phyloP scores from a whole-genome alignment of 2,113 vertebrate species.

The Callospermophilus lateralis region DNA sequence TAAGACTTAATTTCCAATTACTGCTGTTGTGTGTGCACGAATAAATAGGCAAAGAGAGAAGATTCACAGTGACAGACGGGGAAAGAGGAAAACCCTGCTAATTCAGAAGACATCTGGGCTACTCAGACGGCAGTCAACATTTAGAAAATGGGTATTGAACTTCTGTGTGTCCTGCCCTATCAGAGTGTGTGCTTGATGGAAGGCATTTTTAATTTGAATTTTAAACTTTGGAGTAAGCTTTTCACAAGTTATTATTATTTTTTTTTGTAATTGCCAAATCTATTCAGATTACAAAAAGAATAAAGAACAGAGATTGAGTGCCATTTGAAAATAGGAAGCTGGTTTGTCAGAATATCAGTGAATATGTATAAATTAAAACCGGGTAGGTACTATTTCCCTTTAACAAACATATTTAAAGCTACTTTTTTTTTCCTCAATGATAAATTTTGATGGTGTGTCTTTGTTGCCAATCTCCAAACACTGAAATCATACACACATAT shows the following conservation, averaged over 20 bases:
- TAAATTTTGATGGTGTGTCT: background rate
- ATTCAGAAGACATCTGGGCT: conserved; percentile 60
- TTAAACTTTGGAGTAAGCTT: background rate
- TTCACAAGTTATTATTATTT: background rate
- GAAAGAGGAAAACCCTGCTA: background rate
- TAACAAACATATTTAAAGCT: conserved; percentile 9
- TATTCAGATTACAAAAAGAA: background rate
- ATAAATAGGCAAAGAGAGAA: conserved; percentile 13
- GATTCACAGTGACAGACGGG: background rate
- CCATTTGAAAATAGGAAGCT: background rate
- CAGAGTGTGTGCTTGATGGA: background rate
- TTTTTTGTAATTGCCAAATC: background rate
- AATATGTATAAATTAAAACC: background rate
- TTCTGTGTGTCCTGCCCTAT: background rate
- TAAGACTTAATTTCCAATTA: conserved; percentile 67
- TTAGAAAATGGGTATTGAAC: conserved; percentile 34
- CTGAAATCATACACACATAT: background rate
- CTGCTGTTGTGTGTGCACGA: background rate
- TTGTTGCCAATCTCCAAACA: conserved; percentile 7
- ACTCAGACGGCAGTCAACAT: conserved; percentile 9
- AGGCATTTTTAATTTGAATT: conserved; percentile 7
- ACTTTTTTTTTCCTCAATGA: background rate
- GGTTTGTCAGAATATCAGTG: conserved; percentile 2
- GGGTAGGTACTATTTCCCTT: background rate
- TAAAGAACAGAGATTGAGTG: background rate